phyloP scores from a whole-genome alignment of 2,888 invertebrate species.

The Augiades crinisus region DNA sequence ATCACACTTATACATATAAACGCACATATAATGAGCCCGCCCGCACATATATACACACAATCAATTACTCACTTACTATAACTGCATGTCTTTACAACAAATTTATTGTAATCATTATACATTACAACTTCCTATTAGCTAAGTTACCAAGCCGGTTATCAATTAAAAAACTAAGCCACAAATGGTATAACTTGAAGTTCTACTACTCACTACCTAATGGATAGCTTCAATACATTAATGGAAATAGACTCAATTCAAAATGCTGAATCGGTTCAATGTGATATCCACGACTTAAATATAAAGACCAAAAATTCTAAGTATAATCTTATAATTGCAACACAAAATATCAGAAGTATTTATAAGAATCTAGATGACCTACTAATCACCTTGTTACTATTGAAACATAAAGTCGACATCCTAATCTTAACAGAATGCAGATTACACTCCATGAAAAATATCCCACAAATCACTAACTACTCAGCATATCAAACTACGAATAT shows the following conservation, averaged over 20 bases:
- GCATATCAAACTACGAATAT: background rate
- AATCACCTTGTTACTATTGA: background rate
- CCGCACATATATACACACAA: background rate
- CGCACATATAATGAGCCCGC: too few relatives aligned
- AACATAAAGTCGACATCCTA: background rate
- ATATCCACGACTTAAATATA: background rate
- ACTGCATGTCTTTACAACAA: background rate
- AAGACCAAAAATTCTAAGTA: background rate
- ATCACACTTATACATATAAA: too few relatives aligned
- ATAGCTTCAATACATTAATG: background rate
- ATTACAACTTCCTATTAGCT: background rate
- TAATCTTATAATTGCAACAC: background rate
- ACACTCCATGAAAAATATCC: background rate
- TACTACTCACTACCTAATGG: background rate
- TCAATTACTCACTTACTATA: background rate
- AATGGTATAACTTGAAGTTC: background rate
- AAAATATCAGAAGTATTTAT: background rate
- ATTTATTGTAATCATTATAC: background rate
- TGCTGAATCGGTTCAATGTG: background rate
- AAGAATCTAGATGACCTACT: background rate
- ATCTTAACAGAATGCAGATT: background rate
- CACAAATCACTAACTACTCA: background rate
- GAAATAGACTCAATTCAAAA: background rate
- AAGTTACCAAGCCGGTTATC: background rate
- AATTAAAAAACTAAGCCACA: background rate